These are phyloP conservation scores for Coreoperca whiteheadi DNA, from an alignment of 2,113 vertebrate genomes.

Conservation along the genomic window DNA sequence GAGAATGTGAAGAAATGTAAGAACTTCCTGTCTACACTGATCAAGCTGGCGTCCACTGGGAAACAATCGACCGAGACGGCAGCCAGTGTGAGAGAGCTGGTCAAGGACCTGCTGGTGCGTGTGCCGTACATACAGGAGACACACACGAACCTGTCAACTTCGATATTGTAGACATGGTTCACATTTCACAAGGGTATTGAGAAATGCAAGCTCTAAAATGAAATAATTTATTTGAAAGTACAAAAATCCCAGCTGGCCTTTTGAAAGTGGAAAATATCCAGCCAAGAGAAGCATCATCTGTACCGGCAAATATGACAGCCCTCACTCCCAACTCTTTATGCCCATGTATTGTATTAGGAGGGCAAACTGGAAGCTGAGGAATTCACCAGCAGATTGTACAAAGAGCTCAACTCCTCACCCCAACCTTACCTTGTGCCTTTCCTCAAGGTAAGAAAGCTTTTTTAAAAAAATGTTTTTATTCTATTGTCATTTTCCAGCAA, in stretches of 20 bases:
- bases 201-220: background rate
- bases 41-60: constrained; percentile 96
- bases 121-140: background rate
- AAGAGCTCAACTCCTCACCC: constrained; percentile 97
- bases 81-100: constrained; percentile 93
- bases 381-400: constrained; percentile 96
- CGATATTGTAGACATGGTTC: background rate
- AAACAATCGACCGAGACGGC: constrained; percentile 96
- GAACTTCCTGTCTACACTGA: constrained; percentile 97
- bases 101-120: constrained; percentile 96
- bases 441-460: constrained; percentile 89
- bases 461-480: no score
- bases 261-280: background rate
- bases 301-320: background rate
- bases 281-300: background rate
- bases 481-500: background rate
- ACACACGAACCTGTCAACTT: background rate
- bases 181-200: background rate
- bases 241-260: background rate
- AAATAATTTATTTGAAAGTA: background rate
- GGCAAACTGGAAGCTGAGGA: constrained; percentile 97
- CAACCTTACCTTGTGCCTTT: constrained; percentile 99
- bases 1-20: constrained; percentile 99
- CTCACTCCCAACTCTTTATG: background rate
- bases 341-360: constrained; percentile 83